A percentile compares a stretch with the other conserved stretches of the same genome.
phyloP scores from a whole-genome alignment of 2,113 vertebrate species.

The Diadophis punctatus region DNA sequence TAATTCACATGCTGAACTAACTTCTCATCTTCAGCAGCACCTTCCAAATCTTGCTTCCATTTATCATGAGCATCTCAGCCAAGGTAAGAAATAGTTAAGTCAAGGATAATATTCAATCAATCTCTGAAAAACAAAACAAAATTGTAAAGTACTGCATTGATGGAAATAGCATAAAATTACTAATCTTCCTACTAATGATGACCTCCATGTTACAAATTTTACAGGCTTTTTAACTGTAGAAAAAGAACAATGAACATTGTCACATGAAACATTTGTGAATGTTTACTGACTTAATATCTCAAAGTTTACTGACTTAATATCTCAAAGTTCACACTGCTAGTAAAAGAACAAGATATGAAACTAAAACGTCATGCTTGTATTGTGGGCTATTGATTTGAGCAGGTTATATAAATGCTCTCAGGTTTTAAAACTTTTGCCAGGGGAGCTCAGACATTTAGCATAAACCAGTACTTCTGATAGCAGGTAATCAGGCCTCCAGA shows the following conservation, averaged over 20 bases:
- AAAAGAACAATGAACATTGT: not conserved
- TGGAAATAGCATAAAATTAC: not conserved
- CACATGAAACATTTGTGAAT: not conserved
- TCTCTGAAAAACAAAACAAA: not conserved
- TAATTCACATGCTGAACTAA: slow-evolving; percentile 96
- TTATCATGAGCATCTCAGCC: slow-evolving; percentile 96
- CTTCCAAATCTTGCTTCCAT: slow-evolving; percentile 97
- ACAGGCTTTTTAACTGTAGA: not conserved
- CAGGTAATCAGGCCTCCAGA: not conserved
- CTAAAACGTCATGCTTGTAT: not conserved
- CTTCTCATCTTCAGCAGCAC: slow-evolving; percentile 97
- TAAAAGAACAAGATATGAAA: not conserved
- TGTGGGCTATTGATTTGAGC: not conserved
- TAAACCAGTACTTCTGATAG: not conserved
- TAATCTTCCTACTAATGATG: not conserved
- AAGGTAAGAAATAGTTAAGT: slow-evolving; percentile 73
- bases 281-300: not conserved
- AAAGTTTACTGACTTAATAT: not conserved
- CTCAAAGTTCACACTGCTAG: not conserved
- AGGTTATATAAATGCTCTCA: not conserved
- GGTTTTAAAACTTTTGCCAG: not conserved
- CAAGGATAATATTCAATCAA: not conserved
- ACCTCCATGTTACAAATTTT: not conserved
- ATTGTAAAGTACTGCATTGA: not conserved
- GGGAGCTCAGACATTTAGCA: not conserved